Evolutionary conservation across 1,140 invertebrate genomes (phyloP).

Genomic region (Tetramorium simillimum): DNA sequence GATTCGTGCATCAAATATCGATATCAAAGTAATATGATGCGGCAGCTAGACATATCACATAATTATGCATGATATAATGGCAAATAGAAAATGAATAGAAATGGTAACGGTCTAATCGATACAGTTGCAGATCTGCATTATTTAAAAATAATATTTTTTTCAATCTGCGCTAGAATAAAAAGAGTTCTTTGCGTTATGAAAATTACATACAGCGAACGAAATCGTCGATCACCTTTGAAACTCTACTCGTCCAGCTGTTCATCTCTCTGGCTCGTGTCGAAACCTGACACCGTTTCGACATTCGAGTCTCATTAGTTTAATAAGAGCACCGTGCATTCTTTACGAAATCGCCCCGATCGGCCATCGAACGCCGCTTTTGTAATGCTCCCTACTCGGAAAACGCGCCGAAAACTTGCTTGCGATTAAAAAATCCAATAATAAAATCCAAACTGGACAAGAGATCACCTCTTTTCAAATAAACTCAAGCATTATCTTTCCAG

Average conservation of each 20-base stretch:
- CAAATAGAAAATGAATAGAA: background rate
- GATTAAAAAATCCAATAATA: no score
- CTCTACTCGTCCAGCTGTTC: slow-evolving; percentile 68
- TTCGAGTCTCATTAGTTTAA: slow-evolving; percentile 74
- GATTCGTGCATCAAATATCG: background rate
- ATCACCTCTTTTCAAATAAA: background rate
- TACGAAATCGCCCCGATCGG: slow-evolving; percentile 67
- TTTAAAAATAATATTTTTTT: background rate
- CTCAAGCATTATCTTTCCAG: background rate
- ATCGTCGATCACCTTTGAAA: slow-evolving; percentile 69
- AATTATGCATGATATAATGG: background rate
- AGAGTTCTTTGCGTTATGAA: background rate
- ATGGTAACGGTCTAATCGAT: background rate
- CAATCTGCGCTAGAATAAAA: background rate
- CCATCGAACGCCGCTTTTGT: slow-evolving; percentile 57
- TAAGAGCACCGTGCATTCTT: slow-evolving; percentile 74
- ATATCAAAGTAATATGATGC: background rate
- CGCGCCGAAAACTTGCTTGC: background rate
- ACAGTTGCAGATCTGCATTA: background rate
- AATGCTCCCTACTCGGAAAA: slow-evolving; percentile 33
- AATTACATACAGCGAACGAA: slow-evolving; percentile 37
- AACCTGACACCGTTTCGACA: slow-evolving; percentile 73
- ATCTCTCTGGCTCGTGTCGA: slow-evolving; percentile 69
- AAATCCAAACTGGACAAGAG: no score
- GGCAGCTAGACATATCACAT: background rate